A percentile compares a stretch with the other conserved stretches of the same genome.
Conservation (phyloP, 2,113 vertebrate species). For the Pedionomus torquatus region DNA sequence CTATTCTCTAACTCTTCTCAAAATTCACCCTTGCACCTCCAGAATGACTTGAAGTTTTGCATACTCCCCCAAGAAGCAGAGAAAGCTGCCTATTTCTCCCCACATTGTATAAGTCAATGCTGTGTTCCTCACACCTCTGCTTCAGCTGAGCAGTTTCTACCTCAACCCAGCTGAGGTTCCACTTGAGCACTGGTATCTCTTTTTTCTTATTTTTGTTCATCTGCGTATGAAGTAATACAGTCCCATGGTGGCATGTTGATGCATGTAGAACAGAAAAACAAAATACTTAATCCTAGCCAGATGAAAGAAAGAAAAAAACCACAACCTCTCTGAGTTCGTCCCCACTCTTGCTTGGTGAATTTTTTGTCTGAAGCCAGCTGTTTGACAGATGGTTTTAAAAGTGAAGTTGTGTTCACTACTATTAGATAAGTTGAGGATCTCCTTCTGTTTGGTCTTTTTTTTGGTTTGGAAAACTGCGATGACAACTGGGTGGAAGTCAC, state of each 20-base stretch:
- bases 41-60: background rate
- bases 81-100: background rate
- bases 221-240: slow-evolving; percentile 20
- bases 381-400: slow-evolving; percentile 53
- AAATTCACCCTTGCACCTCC: background rate
- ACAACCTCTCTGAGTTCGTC: background rate
- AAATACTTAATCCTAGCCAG: slow-evolving; percentile 48
- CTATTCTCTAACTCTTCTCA: background rate
- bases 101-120: background rate
- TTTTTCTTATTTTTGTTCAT: background rate
- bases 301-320: slow-evolving; percentile 22
- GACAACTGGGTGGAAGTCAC: background rate
- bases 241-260: slow-evolving; percentile 28
- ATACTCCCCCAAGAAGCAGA: background rate
- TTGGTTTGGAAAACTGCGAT: background rate
- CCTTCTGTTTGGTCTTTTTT: background rate
- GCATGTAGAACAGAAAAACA: slow-evolving; percentile 45
- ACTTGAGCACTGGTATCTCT: background rate
- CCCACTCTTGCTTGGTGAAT: background rate
- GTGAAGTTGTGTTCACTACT: background rate
- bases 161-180: background rate
- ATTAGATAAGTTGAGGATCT: background rate
- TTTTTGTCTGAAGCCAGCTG: slow-evolving; percentile 42
- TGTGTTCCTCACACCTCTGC: background rate
- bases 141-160: background rate